phyloP scores from a whole-genome alignment of 2,888 invertebrate species.

The Podabrus alpinus region DNA sequence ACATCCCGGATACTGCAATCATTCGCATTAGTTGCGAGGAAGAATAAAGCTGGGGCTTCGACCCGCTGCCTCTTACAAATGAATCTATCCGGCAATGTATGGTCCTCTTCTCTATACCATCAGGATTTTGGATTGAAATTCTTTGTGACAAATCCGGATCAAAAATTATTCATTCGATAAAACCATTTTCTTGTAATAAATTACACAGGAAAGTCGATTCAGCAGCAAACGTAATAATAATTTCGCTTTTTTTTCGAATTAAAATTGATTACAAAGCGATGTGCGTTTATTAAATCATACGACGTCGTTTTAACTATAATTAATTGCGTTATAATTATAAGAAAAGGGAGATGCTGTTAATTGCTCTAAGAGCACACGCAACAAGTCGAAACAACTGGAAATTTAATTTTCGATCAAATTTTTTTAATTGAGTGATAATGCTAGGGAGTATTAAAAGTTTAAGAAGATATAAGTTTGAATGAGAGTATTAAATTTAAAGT shows the following conservation, averaged over 20 bases:
- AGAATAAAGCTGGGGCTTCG: constrained; percentile 38
- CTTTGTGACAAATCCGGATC: constrained; percentile 22
- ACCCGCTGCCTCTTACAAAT: constrained; percentile 44
- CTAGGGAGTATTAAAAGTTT: neutral
- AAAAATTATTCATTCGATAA: constrained; percentile 5
- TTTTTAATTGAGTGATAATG: neutral
- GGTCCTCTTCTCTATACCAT: constrained; percentile 14
- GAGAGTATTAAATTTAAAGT: neutral
- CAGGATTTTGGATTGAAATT: constrained; percentile 22
- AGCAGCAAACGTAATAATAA: neutral
- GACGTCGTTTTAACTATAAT: neutral
- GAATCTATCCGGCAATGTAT: constrained; percentile 41
- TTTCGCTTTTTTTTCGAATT: neutral
- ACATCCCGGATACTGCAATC: constrained; percentile 55
- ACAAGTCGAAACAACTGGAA: neutral
- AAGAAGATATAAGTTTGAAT: neutral
- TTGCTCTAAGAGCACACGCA: neutral
- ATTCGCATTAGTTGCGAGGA: constrained; percentile 47
- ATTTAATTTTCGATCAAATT: no score
- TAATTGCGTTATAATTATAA: neutral
- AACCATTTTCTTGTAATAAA: neutral
- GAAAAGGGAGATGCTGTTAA: neutral
- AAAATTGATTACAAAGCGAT: neutral
- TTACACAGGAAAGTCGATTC: neutral
- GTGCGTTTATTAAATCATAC: no score